Conservation (phyloP, 2,797 vertebrate species). For the Scyliorhinus canicula region DNA sequence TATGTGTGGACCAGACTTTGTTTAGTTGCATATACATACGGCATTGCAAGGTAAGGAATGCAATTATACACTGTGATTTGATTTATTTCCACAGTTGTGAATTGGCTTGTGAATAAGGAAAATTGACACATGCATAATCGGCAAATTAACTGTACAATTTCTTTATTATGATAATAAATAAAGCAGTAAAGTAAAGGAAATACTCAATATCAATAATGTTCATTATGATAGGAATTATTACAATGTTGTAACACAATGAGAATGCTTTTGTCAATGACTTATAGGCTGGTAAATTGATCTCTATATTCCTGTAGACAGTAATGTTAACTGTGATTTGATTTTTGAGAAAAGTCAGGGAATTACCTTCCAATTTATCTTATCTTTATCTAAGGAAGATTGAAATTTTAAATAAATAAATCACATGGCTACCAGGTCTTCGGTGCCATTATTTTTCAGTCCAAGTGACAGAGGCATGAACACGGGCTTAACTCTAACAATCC, state of each 20-base stretch:
- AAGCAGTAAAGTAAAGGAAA: not conserved
- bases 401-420: not conserved
- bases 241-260: not conserved
- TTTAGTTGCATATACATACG: not conserved
- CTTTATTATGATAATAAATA: not conserved
- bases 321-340: not conserved
- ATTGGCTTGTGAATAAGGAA: not conserved
- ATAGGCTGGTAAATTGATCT: not conserved
- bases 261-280: not conserved
- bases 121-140: not conserved
- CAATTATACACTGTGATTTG: not conserved
- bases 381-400: not conserved
- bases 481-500: not conserved
- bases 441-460: not conserved
- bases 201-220: not conserved
- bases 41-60: not conserved
- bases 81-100: not conserved
- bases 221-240: not conserved
- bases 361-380: not conserved
- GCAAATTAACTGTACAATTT: not conserved
- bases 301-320: not conserved
- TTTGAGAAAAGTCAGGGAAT: not conserved
- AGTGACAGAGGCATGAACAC: not conserved
- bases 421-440: not conserved
- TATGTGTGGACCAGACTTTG: not conserved